Conservation (phyloP, 2,888 invertebrate species). For the Lottia gigantea region DNA sequence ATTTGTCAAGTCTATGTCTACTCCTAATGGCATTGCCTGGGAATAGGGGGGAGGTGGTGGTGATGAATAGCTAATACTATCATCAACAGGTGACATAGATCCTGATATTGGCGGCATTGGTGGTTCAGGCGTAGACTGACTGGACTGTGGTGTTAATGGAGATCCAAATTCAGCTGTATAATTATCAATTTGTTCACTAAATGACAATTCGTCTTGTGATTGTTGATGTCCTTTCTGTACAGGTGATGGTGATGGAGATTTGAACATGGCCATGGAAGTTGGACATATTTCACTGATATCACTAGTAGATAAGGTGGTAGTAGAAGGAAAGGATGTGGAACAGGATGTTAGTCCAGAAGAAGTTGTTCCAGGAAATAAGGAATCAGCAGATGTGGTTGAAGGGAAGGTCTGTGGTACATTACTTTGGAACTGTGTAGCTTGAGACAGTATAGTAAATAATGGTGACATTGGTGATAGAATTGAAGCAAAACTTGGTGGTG, state of each 20-base stretch:
- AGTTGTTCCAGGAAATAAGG: conserved; percentile 34
- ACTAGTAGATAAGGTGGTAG: conserved; percentile 34
- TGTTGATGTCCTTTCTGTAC: conserved; percentile 24
- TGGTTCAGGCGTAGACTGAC: conserved; percentile 53
- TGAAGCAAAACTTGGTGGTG: conserved; percentile 46
- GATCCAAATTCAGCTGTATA: conserved; percentile 53
- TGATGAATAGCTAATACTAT: conserved; percentile 35
- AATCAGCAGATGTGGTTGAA: conserved; percentile 30
- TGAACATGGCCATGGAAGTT: conserved; percentile 39
- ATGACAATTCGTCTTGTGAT: not conserved
- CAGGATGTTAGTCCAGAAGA: conserved; percentile 19
- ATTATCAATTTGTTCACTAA: conserved; percentile 33
- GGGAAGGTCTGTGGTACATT: conserved; percentile 35
- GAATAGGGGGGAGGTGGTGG: conserved; percentile 51
- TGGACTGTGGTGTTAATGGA: conserved; percentile 49
- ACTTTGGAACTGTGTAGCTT: conserved; percentile 47
- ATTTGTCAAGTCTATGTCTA: conserved; percentile 55
- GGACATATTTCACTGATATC: conserved; percentile 32
- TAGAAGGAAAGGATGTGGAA: conserved; percentile 17
- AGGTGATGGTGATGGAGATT: conserved; percentile 46
- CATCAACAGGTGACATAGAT: conserved; percentile 36
- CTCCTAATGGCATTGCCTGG: conserved; percentile 34
- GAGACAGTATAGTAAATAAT: conserved; percentile 59
- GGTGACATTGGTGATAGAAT: conserved; percentile 61
- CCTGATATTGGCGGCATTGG: conserved; percentile 40